phyloP scores from a whole-genome alignment of 1,140 invertebrate species.

The Lamellibrachia luymesi region DNA sequence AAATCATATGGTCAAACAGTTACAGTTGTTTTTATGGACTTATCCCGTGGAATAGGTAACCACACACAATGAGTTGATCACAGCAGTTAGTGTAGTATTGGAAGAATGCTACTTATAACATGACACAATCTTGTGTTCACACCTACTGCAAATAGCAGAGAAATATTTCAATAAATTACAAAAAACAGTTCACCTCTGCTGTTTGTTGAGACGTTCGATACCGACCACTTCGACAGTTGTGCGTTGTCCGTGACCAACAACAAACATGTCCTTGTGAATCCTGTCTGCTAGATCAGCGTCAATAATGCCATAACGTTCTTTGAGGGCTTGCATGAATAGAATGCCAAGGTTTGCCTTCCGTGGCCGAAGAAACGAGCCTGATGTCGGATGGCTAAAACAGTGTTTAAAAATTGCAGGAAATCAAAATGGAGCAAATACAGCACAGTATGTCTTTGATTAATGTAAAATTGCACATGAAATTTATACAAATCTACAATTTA shows the following conservation, averaged over 20 bases:
- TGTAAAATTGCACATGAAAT: background rate
- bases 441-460: background rate
- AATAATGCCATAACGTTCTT: conserved; percentile 67
- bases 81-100: too few species aligned
- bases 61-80: too few species aligned
- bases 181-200: conserved; percentile 66
- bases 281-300: conserved; percentile 41
- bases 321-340: conserved; percentile 71
- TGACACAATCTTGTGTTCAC: too few species aligned
- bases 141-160: too few species aligned
- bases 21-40: too few species aligned
- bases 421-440: background rate
- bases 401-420: background rate
- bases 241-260: conserved; percentile 67
- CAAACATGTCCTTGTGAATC: conserved; percentile 62
- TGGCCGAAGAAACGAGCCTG: conserved; percentile 82
- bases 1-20: too few species aligned
- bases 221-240: conserved; percentile 84
- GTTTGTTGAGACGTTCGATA: conserved; percentile 78
- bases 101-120: too few species aligned
- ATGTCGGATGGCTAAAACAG: conserved; percentile 45
- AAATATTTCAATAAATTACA: too few species aligned
- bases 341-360: conserved; percentile 74
- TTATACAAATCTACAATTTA: background rate
- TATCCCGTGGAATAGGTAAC: too few species aligned